Conservation (phyloP, 2,888 invertebrate species). For the Crepidodera aurea region DNA sequence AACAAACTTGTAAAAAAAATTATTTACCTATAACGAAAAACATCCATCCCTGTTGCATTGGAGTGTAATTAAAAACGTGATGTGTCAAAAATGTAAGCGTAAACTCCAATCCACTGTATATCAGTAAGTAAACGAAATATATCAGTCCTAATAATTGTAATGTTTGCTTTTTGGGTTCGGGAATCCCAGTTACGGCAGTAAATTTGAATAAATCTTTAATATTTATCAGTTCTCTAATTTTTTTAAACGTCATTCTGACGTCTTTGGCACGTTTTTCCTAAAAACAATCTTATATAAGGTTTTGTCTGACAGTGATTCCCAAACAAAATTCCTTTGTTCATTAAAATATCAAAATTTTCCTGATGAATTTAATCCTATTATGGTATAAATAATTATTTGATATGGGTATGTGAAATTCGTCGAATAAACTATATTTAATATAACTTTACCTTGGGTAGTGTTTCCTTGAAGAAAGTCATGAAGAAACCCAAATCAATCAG, state of each 20-base stretch:
- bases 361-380: too few relatives aligned
- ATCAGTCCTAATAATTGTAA: slow-evolving; percentile 69
- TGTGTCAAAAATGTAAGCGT: slow-evolving; percentile 97
- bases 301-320: neutral
- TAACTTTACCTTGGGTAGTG: slow-evolving; percentile 72
- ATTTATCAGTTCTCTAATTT: slow-evolving; percentile 54
- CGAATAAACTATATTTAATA: too few relatives aligned
- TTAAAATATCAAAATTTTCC: too few relatives aligned
- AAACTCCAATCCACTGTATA: slow-evolving; percentile 97
- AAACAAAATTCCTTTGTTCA: neutral
- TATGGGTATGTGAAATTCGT: too few relatives aligned
- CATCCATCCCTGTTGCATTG: slow-evolving; percentile 98
- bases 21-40: slow-evolving; percentile 91
- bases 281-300: slow-evolving; percentile 51
- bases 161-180: slow-evolving; percentile 43
- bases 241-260: slow-evolving; percentile 66
- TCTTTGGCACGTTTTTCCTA: slow-evolving; percentile 76
- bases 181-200: slow-evolving; percentile 72
- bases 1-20: too few relatives aligned
- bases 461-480: slow-evolving; percentile 79
- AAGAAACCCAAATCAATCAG: slow-evolving; percentile 81
- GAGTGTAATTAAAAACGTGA: slow-evolving; percentile 87
- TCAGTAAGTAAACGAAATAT: slow-evolving; percentile 91
- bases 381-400: too few relatives aligned
- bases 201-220: slow-evolving; percentile 67